Conservation (phyloP, 2,113 vertebrate genomes). For the Phalacrocorax brasilianus region DNA sequence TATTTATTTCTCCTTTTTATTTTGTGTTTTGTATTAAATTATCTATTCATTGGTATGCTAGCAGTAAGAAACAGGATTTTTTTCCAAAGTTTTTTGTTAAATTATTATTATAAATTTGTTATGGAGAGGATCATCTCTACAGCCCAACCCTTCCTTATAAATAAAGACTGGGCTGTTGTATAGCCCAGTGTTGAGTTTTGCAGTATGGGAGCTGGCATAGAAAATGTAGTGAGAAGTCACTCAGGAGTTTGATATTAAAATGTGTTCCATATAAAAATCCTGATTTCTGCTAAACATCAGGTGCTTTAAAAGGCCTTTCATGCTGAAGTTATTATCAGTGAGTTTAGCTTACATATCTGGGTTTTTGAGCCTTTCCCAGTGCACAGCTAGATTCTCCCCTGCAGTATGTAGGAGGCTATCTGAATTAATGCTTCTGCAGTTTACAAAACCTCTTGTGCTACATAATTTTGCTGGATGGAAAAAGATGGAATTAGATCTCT, state of each 20-base stretch:
- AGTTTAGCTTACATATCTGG: not conserved
- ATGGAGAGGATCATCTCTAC: not conserved
- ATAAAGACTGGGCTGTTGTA: not conserved
- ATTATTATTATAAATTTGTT: not conserved
- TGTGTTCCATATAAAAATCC: not conserved
- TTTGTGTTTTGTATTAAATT: not conserved
- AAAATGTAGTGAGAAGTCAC: not conserved
- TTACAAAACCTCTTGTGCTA: slow-evolving; percentile 31
- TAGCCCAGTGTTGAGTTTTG: not conserved
- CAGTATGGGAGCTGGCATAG: not conserved
- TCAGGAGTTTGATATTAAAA: not conserved
- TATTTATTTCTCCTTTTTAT: not conserved
- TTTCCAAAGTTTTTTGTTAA: not conserved
- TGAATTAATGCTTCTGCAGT: slow-evolving; percentile 48
- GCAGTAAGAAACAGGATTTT: not conserved
- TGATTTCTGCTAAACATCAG: not conserved
- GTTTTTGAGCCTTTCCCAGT: not conserved
- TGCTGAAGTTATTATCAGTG: not conserved
- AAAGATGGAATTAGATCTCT: slow-evolving; percentile 34
- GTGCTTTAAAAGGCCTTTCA: not conserved
- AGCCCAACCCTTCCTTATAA: not conserved
- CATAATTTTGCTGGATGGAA: slow-evolving; percentile 42
- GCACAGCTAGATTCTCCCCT: not conserved
- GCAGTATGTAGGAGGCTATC: slow-evolving; percentile 9
- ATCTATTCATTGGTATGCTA: not conserved